Base-by-base conservation (phyloP, 2,113 vertebrate genomes). In the Haemorhous mexicanus region DNA sequence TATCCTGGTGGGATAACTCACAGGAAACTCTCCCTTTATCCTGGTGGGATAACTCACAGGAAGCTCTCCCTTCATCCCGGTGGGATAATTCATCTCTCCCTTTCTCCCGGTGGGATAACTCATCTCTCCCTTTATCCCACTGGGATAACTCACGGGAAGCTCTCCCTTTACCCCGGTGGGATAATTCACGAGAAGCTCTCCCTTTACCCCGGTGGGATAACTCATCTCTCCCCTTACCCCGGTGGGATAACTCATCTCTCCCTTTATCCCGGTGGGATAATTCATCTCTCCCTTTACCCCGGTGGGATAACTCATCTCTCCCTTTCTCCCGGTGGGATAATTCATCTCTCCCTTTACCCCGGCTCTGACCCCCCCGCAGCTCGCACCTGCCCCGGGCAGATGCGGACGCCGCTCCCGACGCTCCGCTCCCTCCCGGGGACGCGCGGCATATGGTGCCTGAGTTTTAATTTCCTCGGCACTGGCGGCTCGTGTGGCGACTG, bases 391-490 rank as follows among this genome's bases (percentile, higher is more conserved):
- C 96, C 88, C 2, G 55, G 87, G 73, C 90, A 93, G 94, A 68
- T 74, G 93, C 89, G 37, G 64, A n/a, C 27, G 24, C 62, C 20
- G 61, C 87, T 56, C 33, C 39, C 52, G 85, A 43, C 28, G 7
- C 73, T 87, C 59, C 10, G 7, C 46, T 75, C 76, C 80, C 92
- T 70, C 55, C 85, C 69, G 7, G 27, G 52, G 58, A 73, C 7
- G 10, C 0, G 24, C 46, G 16, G 76, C 94, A 94, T 96, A 96
- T 96, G 96, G 93, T 3, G 72, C 35, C 3, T 17, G 91, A 55
- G 22, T 85, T 92, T 91, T 96, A 82, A 97, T 97, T 96, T 97
- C 94, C 96, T 96, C 7, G 80, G 85, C 66, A 16, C 58, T 41
- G 32, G 52, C 17, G 11, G 43, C 23, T 78, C 77, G 28, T 83